Evolutionary conservation across 2,113 vertebrate genomes (phyloP), one percentile per base, ranked within the genome.

Genomic region (Smithornis capensis): DNA sequence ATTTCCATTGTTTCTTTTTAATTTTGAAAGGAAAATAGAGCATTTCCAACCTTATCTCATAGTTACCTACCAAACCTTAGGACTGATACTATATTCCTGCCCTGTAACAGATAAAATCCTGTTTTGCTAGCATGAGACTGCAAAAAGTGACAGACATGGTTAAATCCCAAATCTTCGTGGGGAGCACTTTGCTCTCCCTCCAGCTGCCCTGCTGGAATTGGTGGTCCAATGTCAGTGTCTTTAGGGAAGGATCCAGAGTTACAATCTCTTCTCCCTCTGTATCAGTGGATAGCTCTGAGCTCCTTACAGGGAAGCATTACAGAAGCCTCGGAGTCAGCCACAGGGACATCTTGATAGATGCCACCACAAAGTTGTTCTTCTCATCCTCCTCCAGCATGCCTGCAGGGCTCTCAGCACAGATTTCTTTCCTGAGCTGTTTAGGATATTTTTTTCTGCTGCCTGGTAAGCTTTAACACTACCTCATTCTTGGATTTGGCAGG

Each of bases 401-500:
- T 55, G 2, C 69, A 64, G 57, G 60, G 62, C 70, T 83, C 49
- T n/a, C 82, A 49, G 53, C 65, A 69, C 74, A 35, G 4, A 55
- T 88, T 87, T 50, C 75, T 74, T 59, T 50, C 55, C 80, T 63
- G 1, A 49, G 28, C 33, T 76, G 29, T 42, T 50, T 53, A 57
- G 67, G 59, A 21, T 79, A 12, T 21, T 47, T 56, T 83, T 87
- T 71, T 47, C 31, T 69, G 63, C 56, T 60, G 55, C 55, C 28
- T 83, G 42, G 15, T 80, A 42, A 56, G 23, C 38, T 83, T 83
- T 62, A 82, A 57, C 62, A 33, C 31, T n/a, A 12, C 63, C 37
- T 49, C 45, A 87, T 85, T 49, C 88, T 83, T 73, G 71, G 31
- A 29, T 63, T 85, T 93, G 88, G 75, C 83, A 88, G n/a, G 55